phyloP scores from a whole-genome alignment of 2,797 vertebrate species.

The Lophotriccus pileatus region DNA sequence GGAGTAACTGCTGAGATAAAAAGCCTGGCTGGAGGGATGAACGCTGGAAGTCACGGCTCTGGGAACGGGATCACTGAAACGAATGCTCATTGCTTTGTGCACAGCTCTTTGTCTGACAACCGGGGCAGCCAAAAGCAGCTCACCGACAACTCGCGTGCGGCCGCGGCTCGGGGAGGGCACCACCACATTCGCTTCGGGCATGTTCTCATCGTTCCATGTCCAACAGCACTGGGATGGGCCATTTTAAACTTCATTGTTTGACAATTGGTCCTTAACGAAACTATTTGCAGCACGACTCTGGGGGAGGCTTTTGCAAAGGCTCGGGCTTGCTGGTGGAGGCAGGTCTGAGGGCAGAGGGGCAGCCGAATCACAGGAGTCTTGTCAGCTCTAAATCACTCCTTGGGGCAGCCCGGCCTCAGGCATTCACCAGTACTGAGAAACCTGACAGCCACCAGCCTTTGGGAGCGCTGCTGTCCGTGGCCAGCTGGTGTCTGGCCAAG shows the following conservation, averaged over 20 bases:
- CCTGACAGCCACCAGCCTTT: not conserved
- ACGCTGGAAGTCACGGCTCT: not conserved
- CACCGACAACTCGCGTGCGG: not conserved
- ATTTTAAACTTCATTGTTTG: not conserved
- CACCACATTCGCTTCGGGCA: accelerated
- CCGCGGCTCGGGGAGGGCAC: not conserved
- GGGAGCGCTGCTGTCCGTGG: not conserved
- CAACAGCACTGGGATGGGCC: accelerated
- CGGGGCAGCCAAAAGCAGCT: not conserved
- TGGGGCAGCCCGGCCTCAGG: not conserved
- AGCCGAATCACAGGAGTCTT: accelerated
- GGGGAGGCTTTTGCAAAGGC: not conserved
- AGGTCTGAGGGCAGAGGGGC: not conserved
- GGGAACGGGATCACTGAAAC: not conserved
- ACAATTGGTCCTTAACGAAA: not conserved
- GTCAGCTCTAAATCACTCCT: not conserved
- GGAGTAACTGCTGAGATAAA: not conserved
- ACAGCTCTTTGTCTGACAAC: not conserved
- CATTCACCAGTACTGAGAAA: not conserved
- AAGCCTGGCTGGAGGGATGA: not conserved
- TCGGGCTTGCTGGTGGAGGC: accelerated
- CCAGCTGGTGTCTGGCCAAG: not conserved
- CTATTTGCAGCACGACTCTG: not conserved
- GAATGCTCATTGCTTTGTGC: not conserved
- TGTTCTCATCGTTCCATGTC: not conserved